A percentile compares a stretch with the other conserved stretches of the same genome.
Conservation (phyloP, 2,888 invertebrate species). For the Melikaiella ostensackeni region DNA sequence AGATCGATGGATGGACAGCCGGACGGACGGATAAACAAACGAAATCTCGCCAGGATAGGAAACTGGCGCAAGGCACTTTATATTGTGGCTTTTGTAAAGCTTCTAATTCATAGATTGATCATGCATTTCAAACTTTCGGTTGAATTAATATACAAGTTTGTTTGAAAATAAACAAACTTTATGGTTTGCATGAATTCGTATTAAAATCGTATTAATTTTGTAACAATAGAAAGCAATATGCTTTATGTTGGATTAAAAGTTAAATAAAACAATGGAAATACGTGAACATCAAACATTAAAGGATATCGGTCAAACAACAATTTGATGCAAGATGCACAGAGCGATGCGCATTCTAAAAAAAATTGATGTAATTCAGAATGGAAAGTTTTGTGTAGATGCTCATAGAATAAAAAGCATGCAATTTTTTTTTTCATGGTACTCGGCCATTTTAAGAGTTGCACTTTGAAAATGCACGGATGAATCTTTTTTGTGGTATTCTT, state of each 20-base stretch:
- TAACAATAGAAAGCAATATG: background rate
- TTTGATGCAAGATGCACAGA: background rate
- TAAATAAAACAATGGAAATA: constrained; percentile 14
- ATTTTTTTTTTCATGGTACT: constrained; percentile 14
- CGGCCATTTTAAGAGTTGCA: constrained; percentile 23
- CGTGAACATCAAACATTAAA: constrained; percentile 17
- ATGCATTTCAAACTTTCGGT: background rate
- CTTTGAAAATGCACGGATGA: constrained; percentile 27
- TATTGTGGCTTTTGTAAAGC: background rate
- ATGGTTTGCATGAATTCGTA: background rate
- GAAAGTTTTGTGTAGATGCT: constrained; percentile 8
- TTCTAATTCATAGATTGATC: background rate
- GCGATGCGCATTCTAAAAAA: constrained; percentile 8
- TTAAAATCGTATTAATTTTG: background rate
- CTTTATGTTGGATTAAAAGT: background rate
- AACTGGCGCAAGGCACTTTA: constrained; percentile 1
- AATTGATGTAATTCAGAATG: background rate
- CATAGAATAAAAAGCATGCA: background rate
- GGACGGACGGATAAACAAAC: constrained; percentile 20
- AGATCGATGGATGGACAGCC: constrained; percentile 23
- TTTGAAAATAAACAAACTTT: too few relatives aligned
- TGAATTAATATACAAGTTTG: background rate
- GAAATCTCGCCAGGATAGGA: constrained; percentile 13
- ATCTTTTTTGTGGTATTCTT: constrained; percentile 29
- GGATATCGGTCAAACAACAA: background rate